Percentiles rank a stretch among this genome's conserved stretches.
phyloP scores from a whole-genome alignment of 2,113 vertebrate species.

The Anarhynchus alexandrinus region DNA sequence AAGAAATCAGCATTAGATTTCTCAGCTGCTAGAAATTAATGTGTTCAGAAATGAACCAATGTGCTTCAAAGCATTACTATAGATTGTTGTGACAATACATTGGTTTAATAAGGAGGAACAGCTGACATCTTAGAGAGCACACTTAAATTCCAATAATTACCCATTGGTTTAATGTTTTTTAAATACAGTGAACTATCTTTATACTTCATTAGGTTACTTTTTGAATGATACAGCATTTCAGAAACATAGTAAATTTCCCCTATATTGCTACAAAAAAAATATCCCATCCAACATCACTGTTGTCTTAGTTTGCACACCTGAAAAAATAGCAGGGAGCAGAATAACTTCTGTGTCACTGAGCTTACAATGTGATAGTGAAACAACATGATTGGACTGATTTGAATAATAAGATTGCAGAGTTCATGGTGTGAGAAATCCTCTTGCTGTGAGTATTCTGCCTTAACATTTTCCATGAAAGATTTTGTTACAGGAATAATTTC shows the following conservation, averaged over 20 bases:
- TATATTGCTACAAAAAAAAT: background rate
- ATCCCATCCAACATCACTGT: background rate
- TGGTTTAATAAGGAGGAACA: background rate
- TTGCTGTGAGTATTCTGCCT: background rate
- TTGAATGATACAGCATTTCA: background rate
- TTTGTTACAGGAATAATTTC: background rate
- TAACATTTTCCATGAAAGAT: constrained; percentile 9
- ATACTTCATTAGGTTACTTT: background rate
- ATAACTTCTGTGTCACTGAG: constrained; percentile 18
- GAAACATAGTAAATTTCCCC: background rate
- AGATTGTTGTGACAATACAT: background rate
- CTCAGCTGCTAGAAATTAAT: background rate
- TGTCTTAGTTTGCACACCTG: background rate
- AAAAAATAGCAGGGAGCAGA: background rate
- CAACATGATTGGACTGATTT: constrained; percentile 19
- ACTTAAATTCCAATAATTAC: background rate
- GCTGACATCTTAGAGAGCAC: background rate
- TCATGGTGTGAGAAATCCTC: background rate
- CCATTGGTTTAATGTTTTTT: background rate
- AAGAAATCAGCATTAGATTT: background rate
- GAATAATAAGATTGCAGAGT: constrained; percentile 20
- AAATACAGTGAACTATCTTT: background rate
- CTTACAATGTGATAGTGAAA: constrained; percentile 40
- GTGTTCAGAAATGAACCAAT: background rate
- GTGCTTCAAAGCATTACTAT: background rate